Evolutionary conservation across 2,113 vertebrate genomes (phyloP).

Genomic region (Syngnathus scovelli): DNA sequence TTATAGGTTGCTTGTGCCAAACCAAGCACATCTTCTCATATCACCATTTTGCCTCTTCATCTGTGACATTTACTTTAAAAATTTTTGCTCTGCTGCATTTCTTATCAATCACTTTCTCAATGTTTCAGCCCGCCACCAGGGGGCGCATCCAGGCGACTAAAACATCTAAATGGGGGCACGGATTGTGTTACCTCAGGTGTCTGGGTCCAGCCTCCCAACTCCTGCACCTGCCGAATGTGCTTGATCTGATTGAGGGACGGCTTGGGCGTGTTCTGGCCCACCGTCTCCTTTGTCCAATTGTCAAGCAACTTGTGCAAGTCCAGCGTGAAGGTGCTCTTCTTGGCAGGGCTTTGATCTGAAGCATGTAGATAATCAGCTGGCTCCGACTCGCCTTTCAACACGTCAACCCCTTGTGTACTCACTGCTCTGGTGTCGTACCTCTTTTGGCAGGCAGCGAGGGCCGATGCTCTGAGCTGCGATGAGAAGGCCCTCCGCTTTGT

Average conservation of each 20-base stretch:
- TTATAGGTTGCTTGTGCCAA: neutral
- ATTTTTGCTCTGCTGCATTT: too few species aligned
- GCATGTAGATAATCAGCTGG: neutral
- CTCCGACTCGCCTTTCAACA: too few species aligned
- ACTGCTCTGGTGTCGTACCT: constrained; percentile 37
- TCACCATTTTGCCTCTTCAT: too few species aligned
- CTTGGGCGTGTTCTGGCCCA: constrained; percentile 69
- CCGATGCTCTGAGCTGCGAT: constrained; percentile 46
- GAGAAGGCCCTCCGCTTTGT: constrained; percentile 42
- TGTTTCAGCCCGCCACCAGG: too few species aligned
- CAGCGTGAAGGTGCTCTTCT: constrained; percentile 87
- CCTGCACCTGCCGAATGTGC: constrained; percentile 83
- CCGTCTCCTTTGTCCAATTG: constrained; percentile 84
- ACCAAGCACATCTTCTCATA: neutral
- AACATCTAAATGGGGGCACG: too few species aligned
- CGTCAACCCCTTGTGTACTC: too few species aligned
- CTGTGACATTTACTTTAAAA: too few species aligned
- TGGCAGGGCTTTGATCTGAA: constrained; percentile 63
- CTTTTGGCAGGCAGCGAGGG: constrained; percentile 42
- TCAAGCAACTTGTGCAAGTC: constrained; percentile 89
- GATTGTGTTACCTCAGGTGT: constrained; percentile 69
- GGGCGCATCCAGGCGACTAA: too few species aligned
- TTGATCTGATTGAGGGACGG: constrained; percentile 90
- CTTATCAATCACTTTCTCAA: too few species aligned
- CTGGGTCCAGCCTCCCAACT: constrained; percentile 78